Evolutionary conservation across 2,797 vertebrate species (phyloP), one percentile per base, ranked within the genome.

Genomic region (Galago senegalensis): DNA sequence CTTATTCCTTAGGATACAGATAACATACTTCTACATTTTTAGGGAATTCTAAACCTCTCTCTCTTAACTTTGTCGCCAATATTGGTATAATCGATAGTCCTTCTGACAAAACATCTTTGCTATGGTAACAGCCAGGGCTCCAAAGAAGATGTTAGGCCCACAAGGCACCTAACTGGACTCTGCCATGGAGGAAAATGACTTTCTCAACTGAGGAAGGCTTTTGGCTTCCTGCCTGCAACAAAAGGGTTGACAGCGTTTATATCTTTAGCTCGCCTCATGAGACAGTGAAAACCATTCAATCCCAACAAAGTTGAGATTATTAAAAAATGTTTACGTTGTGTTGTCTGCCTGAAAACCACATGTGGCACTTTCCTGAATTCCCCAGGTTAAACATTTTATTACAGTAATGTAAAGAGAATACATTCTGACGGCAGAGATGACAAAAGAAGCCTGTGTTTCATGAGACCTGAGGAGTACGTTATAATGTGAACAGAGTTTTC

Each of bases 181-280:
- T 53, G 49, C 60, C 56, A 31, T 2, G 31, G 96, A 93, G 76
- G 95, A n/a, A 97, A 81, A 93, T 92, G 96, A 80, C 60, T 87
- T 97, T 96, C 86, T 83, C 90, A 86, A 53, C 31, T 56, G 83
- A 94, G 49, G 81, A 96, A 88, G 87, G 86, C 31, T 94, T 96
- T 94, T 81, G 76, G 92, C 85, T 90, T 88, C 58, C 86, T 80
- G 56, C 12, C 58, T 70, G 11, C 56, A 75, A 87, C 56, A 93
- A 93, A 94, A 85, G 61, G 23, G 75, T 4, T 16, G 17, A 76
- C 6, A 31, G 77, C 43, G 75, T 80, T 69, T 72, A n/a, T 34
- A 43, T 58, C 53, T 88, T 89, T 12, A 89, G 86, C 34, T 87
- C 27, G 87, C 12, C 46, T 29, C 70, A 23, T 75, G 18, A 94